Evolutionary conservation across 2,888 invertebrate species (phyloP), one percentile per base, ranked within the genome.

Genomic region (Sphaerophoria taeniata): DNA sequence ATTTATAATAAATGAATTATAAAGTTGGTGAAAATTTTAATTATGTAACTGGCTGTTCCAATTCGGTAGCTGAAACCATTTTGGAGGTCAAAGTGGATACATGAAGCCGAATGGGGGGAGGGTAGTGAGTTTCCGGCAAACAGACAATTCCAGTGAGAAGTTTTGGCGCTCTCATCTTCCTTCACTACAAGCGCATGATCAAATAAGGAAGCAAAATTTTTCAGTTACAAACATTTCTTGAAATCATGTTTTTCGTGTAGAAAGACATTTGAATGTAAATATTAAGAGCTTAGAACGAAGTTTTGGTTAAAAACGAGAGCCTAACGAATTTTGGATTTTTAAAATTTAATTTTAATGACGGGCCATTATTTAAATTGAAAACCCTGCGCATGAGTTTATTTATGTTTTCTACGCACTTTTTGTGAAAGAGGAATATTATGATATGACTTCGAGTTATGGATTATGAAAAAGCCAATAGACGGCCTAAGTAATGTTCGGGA

Each of bases 21-120:
- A n/a, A 45, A 16, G 16, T 34, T 14, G 33, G 45, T 45, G 33
- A 65, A 74, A 33, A 12, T 56, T 72, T 65, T 39, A 61, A 56
- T 84, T 83, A 79, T 84, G 79, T 75, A 84, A 79, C 79, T 70
- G 43, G 43, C 61, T 36, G 63, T 70, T 76, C 58, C 11, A 61
- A 56, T 78, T 83, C 53, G 60, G 53, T 33, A 67, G 43, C 24
- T 43, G 49, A 84, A 84, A 71, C 67, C 71, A 58, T 74, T 81
- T 81, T 85, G 69, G 76, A 70, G 85, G 81, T 81, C 85, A 77
- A 81, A 80, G 75, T 60, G 43, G 60, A 24, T 80, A 84, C 60
- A 75, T 51, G 60, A 71, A 61, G 55, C 36, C 33, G 14, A 53
- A 73, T 65, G 63, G 63, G 79, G 70, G 24, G 24, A 2, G 24